Evolutionary conservation across 2,797 vertebrate genomes (phyloP).

Genomic region (Oreochromis grahami): DNA sequence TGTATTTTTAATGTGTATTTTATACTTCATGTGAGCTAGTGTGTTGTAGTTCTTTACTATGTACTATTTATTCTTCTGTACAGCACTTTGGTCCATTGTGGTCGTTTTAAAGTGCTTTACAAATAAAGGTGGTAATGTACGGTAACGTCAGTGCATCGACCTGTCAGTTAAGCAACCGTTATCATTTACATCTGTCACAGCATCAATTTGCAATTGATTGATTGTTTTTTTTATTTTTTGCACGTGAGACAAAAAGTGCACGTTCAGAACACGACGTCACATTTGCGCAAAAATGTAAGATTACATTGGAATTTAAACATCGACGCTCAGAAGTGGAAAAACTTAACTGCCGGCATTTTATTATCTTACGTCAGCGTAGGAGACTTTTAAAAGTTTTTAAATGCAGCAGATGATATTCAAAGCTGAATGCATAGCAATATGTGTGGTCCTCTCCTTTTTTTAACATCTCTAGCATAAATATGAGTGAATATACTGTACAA

Average conservation of each 20-base stretch:
- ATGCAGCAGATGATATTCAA: conserved; percentile 15
- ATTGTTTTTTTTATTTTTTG: neutral
- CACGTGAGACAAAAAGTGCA: neutral
- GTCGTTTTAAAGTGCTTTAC: neutral
- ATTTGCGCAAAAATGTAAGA: neutral
- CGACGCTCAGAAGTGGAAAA: neutral
- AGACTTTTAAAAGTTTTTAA: neutral
- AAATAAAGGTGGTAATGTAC: neutral
- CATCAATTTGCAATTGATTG: neutral
- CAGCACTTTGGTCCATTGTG: neutral
- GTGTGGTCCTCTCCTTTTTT: conserved; percentile 57
- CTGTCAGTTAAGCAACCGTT: neutral
- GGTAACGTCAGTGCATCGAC: neutral
- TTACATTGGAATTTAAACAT: neutral
- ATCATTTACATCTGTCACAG: neutral
- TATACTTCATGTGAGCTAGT: neutral
- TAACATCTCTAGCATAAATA: conserved; percentile 62
- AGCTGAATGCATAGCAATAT: conserved; percentile 50
- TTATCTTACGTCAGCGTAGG: neutral
- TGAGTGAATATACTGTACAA: conserved; percentile 67
- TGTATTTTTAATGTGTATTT: neutral
- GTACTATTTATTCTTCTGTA: neutral
- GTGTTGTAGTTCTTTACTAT: neutral
- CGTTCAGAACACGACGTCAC: neutral
- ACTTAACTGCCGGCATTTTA: neutral